Conservation (phyloP, 2,113 vertebrate species). For the Balaenoptera acutorostrata region DNA sequence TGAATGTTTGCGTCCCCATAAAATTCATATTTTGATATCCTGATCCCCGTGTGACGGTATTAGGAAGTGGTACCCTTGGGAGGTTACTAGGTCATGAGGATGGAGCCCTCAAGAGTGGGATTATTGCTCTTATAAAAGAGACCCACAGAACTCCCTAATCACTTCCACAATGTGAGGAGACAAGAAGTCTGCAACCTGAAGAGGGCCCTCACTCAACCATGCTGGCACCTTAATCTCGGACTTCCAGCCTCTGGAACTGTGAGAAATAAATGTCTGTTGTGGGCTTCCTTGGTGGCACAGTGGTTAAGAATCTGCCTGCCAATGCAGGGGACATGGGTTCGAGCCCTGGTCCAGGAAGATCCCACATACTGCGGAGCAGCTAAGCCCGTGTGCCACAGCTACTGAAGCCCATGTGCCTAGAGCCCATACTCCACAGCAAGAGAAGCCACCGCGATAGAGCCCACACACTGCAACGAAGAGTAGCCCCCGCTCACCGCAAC, state of each 20-base stretch:
- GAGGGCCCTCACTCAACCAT: not conserved
- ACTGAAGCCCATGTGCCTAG: too few species aligned
- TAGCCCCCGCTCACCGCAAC: too few species aligned
- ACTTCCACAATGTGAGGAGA: not conserved
- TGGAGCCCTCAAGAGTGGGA: not conserved
- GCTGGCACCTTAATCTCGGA: not conserved
- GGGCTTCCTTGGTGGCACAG: too few species aligned
- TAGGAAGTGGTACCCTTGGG: not conserved
- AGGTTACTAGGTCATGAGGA: not conserved
- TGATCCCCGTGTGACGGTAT: not conserved
- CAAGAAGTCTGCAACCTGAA: not conserved
- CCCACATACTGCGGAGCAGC: too few species aligned
- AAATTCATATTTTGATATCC: not conserved
- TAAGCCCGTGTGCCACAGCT: too few species aligned
- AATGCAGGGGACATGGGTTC: too few species aligned
- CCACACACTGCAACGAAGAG: too few species aligned
- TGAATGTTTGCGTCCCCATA: not conserved
- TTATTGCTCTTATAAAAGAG: not conserved
- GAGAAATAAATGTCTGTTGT: not conserved
- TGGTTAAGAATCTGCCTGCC: too few species aligned
- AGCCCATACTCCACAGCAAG: too few species aligned
- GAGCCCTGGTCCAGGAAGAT: too few species aligned
- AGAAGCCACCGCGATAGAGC: too few species aligned
- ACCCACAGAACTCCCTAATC: not conserved
- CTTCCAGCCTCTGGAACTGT: not conserved